A percentile compares a stretch with the other conserved stretches of the same genome.
Evolutionary conservation across 2,888 invertebrate species (phyloP).

Genomic region (Leptarthrus brevirostris): DNA sequence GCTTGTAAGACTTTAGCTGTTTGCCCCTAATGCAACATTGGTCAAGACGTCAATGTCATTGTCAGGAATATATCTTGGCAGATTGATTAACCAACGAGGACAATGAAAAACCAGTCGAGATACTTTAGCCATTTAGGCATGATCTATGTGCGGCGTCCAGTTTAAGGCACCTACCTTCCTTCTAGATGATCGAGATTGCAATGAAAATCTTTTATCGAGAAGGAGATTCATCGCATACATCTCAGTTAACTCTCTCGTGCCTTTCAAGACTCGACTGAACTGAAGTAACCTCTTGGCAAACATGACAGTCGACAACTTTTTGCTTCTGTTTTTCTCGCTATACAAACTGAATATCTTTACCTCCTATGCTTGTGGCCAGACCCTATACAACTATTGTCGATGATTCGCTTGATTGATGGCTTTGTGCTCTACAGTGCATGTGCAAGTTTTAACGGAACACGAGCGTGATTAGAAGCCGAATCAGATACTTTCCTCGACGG

Average conservation of each 20-base stretch:
- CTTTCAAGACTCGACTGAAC: not conserved
- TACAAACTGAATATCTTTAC: not conserved
- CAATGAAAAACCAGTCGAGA: conserved; percentile 45
- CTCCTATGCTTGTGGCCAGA: not conserved
- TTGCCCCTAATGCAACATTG: not conserved
- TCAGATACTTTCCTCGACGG: conserved; percentile 18
- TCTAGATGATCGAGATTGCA: not conserved
- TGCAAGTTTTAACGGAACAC: conserved; percentile 43
- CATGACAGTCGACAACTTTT: not conserved
- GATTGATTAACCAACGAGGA: conserved; percentile 33
- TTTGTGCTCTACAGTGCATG: conserved; percentile 7
- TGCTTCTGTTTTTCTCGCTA: not conserved
- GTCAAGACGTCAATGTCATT: conserved; percentile 42
- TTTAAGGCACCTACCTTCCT: not conserved
- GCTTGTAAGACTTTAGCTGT: not conserved
- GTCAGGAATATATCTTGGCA: conserved; percentile 20
- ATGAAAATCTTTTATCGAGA: not conserved
- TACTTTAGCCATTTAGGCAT: conserved; percentile 49
- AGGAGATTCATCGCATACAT: not conserved
- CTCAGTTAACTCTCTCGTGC: not conserved
- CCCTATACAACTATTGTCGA: not conserved
- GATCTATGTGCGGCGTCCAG: conserved; percentile 45
- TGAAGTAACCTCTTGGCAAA: conserved; percentile 31
- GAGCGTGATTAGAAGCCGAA: conserved; percentile 39
- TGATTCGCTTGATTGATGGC: conserved; percentile 46